phyloP scores from a whole-genome alignment of 2,113 vertebrate genomes.

The Puma concolor region DNA sequence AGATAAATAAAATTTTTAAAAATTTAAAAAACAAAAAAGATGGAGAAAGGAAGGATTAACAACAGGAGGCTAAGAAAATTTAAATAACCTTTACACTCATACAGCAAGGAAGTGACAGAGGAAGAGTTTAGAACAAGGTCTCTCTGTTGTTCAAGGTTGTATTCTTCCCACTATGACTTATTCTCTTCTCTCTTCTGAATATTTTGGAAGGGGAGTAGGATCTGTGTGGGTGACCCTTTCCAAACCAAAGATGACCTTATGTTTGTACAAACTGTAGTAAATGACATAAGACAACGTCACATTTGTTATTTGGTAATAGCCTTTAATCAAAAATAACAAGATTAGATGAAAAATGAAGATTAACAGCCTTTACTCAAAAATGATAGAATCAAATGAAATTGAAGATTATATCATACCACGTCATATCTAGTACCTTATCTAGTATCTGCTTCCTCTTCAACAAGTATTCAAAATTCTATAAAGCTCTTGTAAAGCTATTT shows the following conservation, averaged over 20 bases:
- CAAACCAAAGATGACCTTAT: constrained; percentile 38
- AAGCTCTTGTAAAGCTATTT: neutral
- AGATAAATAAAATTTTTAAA: neutral
- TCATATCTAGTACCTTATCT: neutral
- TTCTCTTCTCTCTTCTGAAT: neutral
- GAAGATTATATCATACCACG: neutral
- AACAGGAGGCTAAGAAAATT: neutral
- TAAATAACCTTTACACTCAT: neutral
- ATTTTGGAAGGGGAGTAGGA: neutral
- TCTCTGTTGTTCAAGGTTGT: neutral
- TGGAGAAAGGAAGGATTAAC: neutral
- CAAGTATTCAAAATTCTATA: neutral
- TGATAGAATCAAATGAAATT: neutral
- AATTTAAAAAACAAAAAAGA: neutral
- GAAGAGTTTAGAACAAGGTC: neutral
- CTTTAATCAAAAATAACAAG: neutral
- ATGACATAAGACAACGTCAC: neutral
- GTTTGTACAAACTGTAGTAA: neutral
- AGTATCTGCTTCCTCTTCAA: neutral
- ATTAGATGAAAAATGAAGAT: neutral
- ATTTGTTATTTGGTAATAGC: neutral
- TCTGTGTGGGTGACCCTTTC: neutral
- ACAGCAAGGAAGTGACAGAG: neutral
- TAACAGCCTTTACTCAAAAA: neutral
- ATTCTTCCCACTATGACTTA: neutral